These are phyloP conservation scores for Leptinotarsa haldemani DNA, from an alignment of 2,888 invertebrate species.

Conservation along the genomic window DNA sequence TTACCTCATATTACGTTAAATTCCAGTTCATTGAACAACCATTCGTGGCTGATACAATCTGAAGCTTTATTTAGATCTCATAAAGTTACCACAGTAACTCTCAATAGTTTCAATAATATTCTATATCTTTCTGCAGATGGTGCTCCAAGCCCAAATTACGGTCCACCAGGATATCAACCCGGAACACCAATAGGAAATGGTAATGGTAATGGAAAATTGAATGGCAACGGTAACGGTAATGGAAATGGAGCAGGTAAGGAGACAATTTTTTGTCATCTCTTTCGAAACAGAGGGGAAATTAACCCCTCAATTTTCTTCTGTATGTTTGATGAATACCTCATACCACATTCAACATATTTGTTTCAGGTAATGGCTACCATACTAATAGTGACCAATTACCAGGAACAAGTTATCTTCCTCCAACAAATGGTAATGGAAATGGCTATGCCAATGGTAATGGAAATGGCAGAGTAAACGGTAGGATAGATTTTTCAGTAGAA, in stretches of 20 bases:
- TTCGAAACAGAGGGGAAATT: too few species aligned
- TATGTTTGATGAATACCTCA: too few species aligned
- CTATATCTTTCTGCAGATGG: slow-evolving; percentile 53
- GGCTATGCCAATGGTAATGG: slow-evolving; percentile 43
- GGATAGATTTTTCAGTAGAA: too few species aligned
- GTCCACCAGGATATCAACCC: slow-evolving; percentile 60
- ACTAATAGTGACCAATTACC: slow-evolving; percentile 55
- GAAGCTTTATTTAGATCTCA: too few species aligned
- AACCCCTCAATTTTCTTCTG: too few species aligned
- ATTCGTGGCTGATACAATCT: too few species aligned
- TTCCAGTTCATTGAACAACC: too few species aligned
- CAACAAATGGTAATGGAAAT: slow-evolving; percentile 39
- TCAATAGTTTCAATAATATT: too few species aligned
- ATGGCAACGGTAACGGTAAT: slow-evolving; percentile 37
- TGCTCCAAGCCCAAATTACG: slow-evolving; percentile 59
- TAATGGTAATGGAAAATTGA: slow-evolving; percentile 52
- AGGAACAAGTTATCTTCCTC: slow-evolving; percentile 56
- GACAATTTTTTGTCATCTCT: too few species aligned
- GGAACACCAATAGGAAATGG: slow-evolving; percentile 54
- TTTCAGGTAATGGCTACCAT: slow-evolving; percentile 49
- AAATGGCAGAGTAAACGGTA: slow-evolving; percentile 47
- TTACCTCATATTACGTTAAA: too few species aligned
- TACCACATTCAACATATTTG: neutral
- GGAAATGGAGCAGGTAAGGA: slow-evolving; percentile 22
- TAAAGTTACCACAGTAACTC: too few species aligned